Percentiles rank a stretch among this genome's conserved stretches.
These are phyloP conservation scores for Lordiphosa clarofinis DNA, from an alignment of 1,140 invertebrate species.

Conservation along the genomic window DNA sequence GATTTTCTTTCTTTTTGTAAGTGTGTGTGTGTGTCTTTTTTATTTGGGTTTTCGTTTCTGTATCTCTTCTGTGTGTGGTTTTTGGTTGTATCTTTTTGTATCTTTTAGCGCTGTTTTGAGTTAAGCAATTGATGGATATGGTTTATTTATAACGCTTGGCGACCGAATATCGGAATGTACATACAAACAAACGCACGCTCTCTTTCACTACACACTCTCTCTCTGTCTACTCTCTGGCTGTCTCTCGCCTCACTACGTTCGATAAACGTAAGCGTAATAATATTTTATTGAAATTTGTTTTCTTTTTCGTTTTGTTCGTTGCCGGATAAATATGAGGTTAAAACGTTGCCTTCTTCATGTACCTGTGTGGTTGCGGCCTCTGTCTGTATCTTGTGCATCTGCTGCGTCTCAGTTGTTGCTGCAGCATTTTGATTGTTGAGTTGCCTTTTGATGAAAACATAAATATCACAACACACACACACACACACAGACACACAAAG, in stretches of 20 bases:
- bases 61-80: constrained; percentile 49
- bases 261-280: constrained; percentile 78
- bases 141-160: constrained; percentile 78
- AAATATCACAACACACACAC: constrained; percentile 56
- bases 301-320: constrained; percentile 44
- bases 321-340: constrained; percentile 80
- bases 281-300: constrained; percentile 79
- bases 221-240: too few species aligned
- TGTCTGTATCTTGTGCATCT: constrained; percentile 28
- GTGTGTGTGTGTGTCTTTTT: constrained; percentile 18
- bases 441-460: constrained; percentile 76
- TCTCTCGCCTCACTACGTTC: constrained; percentile 31
- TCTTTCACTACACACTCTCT: too few species aligned
- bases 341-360: constrained; percentile 71
- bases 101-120: constrained; percentile 77
- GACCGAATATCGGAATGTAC: constrained; percentile 60
- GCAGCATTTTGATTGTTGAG: constrained; percentile 72
- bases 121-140: constrained; percentile 78
- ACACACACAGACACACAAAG: constrained; percentile 29
- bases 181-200: too few species aligned
- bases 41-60: constrained; percentile 63
- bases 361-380: constrained; percentile 37
- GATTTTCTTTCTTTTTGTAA: constrained; percentile 43
- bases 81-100: constrained; percentile 64
- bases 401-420: too few species aligned